Evolutionary conservation across 2,113 vertebrate species (phyloP), one percentile per base, ranked within the genome.

Genomic region (Lethenteron camtschaticum): DNA sequence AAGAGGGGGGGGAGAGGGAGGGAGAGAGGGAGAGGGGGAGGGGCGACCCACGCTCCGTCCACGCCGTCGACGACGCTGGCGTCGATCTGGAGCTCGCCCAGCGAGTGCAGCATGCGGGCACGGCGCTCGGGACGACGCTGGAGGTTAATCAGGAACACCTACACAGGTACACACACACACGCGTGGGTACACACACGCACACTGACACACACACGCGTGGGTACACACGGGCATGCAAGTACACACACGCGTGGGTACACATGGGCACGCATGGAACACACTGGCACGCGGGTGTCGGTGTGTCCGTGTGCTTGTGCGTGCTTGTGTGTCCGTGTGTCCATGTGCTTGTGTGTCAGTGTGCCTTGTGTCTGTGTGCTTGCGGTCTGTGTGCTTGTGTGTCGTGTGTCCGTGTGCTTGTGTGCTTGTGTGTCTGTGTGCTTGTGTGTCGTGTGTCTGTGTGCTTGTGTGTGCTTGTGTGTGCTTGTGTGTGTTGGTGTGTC

Each of bases 91-190:
- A 91, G 79, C 75, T 96, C 89, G 68, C 77, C 81, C 71, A 99
- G 81, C 0, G 94, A 87, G 8, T 76, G 82, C 73, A 94, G 73
- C 89, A 96, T 96, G 70, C 88, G 83, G 63, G 82, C 81, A 9
- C 86, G 79, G 2, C 90, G 84, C 77, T 89, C 84, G 0, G 78
- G 77, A 55, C 94, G 83, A 16, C 92, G 85, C 3, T 82, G 81
- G 77, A 96, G 79, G 73, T 92, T 96, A 75, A 97, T 90, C 76
- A 97, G 81, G 73, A 85, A 96, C 58, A 96, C 80, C 94, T 96
- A 73, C 41, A 41, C 41, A 41, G 41, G 41, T 6, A 41, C 41
- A 41, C 41, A 41, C 41, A 41, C 41, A 6, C 41, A 41, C 41
- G 3, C 41, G 41, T 41, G 41, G 41, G 41, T 41, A 41, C 41